These are phyloP conservation scores for Pachymerium ferrugineum DNA, from an alignment of 2,888 invertebrate genomes.

Conservation along the genomic window DNA sequence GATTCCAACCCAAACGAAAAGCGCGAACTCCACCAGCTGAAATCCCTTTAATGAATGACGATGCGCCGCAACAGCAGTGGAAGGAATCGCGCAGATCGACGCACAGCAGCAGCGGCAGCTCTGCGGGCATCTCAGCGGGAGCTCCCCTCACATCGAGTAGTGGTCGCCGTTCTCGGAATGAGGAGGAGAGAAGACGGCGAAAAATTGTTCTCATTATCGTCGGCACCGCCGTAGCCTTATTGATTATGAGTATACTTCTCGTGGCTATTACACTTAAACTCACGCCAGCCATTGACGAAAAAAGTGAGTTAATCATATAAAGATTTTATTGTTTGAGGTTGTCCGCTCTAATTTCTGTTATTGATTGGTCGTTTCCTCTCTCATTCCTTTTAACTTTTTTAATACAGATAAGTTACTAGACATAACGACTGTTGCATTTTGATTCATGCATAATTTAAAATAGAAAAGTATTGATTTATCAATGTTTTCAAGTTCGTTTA, in stretches of 20 bases:
- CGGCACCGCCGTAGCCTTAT: slow-evolving; percentile 37
- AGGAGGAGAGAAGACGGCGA: slow-evolving; percentile 33
- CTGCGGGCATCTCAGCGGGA: neutral
- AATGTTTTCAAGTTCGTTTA: no score
- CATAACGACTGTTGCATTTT: no score
- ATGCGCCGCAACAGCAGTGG: neutral
- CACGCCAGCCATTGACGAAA: slow-evolving; percentile 39
- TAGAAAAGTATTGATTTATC: no score
- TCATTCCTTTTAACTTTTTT: no score
- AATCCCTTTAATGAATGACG: neutral
- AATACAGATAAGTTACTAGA: no score
- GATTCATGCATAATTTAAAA: no score
- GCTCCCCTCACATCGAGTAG: neutral
- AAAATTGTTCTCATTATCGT: slow-evolving; percentile 39
- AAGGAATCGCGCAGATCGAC: slow-evolving; percentile 29
- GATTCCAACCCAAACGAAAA: neutral
- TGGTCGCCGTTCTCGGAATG: neutral
- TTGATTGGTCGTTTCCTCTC: no score
- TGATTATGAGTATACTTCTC: slow-evolving; percentile 39
- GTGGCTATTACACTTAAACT: slow-evolving; percentile 38
- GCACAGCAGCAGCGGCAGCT: slow-evolving; percentile 27
- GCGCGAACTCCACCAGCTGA: neutral
- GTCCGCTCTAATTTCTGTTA: neutral
- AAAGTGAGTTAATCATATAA: slow-evolving; percentile 36
- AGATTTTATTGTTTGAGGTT: neutral